Conservation (phyloP, 53 echinoderm and acorn worm species). For the Pentamera pediparva region DNA sequence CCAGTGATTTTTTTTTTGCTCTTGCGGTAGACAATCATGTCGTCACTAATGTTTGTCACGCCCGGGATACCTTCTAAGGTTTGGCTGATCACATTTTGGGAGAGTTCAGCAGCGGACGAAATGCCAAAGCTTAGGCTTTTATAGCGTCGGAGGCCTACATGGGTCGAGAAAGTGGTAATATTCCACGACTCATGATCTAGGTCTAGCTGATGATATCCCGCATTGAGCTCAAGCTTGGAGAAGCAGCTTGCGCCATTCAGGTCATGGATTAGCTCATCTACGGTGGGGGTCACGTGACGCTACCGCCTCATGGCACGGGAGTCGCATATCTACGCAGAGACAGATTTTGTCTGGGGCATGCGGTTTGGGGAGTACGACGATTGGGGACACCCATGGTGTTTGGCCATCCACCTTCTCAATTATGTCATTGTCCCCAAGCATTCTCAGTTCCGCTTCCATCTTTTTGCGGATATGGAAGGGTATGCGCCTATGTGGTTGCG, state of each 20-base stretch:
- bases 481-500: constrained; percentile 50
- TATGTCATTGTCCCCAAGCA: constrained; percentile 48
- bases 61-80: constrained; percentile 40
- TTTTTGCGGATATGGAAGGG: constrained; percentile 61
- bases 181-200: constrained; percentile 20
- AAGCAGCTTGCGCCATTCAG: constrained; percentile 46
- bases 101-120: constrained; percentile 48
- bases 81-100: constrained; percentile 44
- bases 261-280: constrained; percentile 40
- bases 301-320: too few relatives aligned
- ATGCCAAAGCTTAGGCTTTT: constrained; percentile 58
- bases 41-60: constrained; percentile 46
- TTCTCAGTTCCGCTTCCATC: constrained; percentile 39
- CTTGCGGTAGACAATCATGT: constrained; percentile 38
- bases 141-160: constrained; percentile 48
- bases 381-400: constrained; percentile 57
- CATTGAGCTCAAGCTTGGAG: constrained; percentile 47
- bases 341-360: constrained; percentile 30
- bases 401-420: constrained; percentile 60
- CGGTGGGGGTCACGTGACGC: constrained; percentile 52
- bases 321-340: constrained; percentile 41
- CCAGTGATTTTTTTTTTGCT: constrained; percentile 8
- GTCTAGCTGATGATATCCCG: constrained; percentile 55
- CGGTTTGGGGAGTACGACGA: constrained; percentile 47
- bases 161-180: constrained; percentile 58